These are phyloP conservation scores for Orgyia antiqua DNA, from an alignment of 2,888 invertebrate species.

Conservation along the genomic window DNA sequence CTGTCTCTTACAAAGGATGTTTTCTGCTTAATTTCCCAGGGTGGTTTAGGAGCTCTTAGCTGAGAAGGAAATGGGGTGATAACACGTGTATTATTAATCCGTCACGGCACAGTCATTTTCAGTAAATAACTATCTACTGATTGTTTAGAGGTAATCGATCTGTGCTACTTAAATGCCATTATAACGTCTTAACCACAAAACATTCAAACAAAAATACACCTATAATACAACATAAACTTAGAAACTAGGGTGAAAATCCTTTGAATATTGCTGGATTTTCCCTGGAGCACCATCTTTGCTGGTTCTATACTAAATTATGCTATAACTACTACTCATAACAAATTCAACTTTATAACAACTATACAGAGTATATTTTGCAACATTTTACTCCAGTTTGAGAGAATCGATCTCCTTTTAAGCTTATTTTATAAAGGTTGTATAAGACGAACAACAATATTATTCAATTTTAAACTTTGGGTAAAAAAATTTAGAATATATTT, in stretches of 20 bases:
- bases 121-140: constrained; percentile 48
- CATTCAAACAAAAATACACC: constrained; percentile 29
- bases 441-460: constrained; percentile 16
- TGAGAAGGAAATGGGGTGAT: too few species aligned
- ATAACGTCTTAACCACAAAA: constrained; percentile 36
- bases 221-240: constrained; percentile 5
- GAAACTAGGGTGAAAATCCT: constrained; percentile 32
- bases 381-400: constrained; percentile 42
- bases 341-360: constrained; percentile 18
- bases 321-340: constrained; percentile 36
- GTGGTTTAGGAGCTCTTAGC: too few species aligned
- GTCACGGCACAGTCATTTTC: too few species aligned
- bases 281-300: constrained; percentile 75
- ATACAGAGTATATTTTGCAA: constrained; percentile 24
- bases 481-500: constrained; percentile 7
- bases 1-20: too few species aligned
- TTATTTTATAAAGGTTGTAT: constrained; percentile 34
- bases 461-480: constrained; percentile 26
- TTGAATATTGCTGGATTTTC: constrained; percentile 46
- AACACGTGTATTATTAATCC: too few species aligned
- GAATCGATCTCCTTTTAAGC: constrained; percentile 67
- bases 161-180: constrained; percentile 23
- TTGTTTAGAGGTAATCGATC: constrained; percentile 70
- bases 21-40: too few species aligned
- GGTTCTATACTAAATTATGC: constrained; percentile 69